Evolutionary conservation across 2,888 invertebrate genomes (phyloP).

Genomic region (Cataglyphis livida): DNA sequence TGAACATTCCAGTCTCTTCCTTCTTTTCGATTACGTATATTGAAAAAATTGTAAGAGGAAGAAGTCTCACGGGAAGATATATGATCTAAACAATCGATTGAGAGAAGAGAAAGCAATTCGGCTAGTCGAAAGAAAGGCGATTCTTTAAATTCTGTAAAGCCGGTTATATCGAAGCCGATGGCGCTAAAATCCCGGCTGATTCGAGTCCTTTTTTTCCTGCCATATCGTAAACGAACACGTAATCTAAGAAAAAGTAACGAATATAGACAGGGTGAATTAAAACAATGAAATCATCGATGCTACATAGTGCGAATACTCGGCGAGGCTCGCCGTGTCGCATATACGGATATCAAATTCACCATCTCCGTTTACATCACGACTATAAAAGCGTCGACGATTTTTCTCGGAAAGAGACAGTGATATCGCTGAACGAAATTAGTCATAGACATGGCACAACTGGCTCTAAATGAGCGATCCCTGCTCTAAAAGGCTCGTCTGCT

Average conservation of each 20-base stretch:
- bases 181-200: not conserved
- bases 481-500: slow-evolving; percentile 12
- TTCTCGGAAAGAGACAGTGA: not conserved
- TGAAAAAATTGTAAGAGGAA: not conserved
- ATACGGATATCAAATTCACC: not conserved
- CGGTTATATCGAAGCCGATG: not conserved
- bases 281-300: not conserved
- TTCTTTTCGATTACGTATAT: not conserved
- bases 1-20: not conserved
- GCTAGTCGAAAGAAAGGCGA: not conserved
- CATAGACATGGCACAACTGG: not conserved
- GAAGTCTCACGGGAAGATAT: not conserved
- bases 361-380: not conserved
- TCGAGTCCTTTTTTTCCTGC: not conserved
- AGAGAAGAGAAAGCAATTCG: not conserved
- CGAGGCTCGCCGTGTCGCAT: not conserved
- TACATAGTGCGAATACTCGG: not conserved
- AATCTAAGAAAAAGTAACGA: not conserved
- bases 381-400: not conserved
- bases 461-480: not conserved
- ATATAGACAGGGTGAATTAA: not conserved
- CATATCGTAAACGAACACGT: not conserved
- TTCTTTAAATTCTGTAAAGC: not conserved
- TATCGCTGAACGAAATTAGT: not conserved
- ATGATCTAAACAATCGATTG: not conserved